Evolutionary conservation across 2,797 vertebrate genomes (phyloP), one percentile per base, ranked within the genome.

Genomic region (Paedocypris micromegethes): DNA sequence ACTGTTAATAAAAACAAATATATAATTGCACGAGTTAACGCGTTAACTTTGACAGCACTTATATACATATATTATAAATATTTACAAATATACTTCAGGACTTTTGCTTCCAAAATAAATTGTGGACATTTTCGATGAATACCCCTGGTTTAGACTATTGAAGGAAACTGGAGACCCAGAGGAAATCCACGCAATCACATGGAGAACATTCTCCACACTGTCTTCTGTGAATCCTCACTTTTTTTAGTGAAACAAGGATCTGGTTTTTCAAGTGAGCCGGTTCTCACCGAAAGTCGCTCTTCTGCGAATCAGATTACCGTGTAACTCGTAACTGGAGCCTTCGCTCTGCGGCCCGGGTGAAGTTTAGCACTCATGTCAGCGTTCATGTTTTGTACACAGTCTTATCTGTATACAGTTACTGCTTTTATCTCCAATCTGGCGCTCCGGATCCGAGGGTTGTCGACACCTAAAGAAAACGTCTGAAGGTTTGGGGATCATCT

Each of bases 281-380:
- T 58, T 48, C 7, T 4, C 42, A 5, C 23, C 40, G 53, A 54
- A 43, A 48, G 57, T 64, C 48, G 60, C 65, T 66, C 53, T 40
- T 46, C 68, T 40, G 58, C 47, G 37, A 8, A 64, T 75, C 74
- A 8, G 41, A 66, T 70, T 72, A 55, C 66, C 73, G 68, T 64
- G 64, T 84, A 76, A 83, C 79, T 83, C 82, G 88, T 86, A 88
- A 87, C 80, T 74, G 68, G 82, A 90, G 77, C 84, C 80, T 73
- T 5, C 46, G 46, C 73, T 83, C 80, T 80, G 75, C 61, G 79
- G 78, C 75, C 71, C 44, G 73, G 74, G 78, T 68, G 62, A 61
- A 58, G 66, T 66, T 66, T 83, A 81, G 80, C 75, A 79, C 59
- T 75, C 85, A 83, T 84, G 85, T 87, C 84, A 85, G 82, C 75